Percentiles rank a stretch among this genome's conserved stretches.
These are phyloP conservation scores for Rhingia rostrata DNA, from an alignment of 2,888 invertebrate species.

Conservation along the genomic window DNA sequence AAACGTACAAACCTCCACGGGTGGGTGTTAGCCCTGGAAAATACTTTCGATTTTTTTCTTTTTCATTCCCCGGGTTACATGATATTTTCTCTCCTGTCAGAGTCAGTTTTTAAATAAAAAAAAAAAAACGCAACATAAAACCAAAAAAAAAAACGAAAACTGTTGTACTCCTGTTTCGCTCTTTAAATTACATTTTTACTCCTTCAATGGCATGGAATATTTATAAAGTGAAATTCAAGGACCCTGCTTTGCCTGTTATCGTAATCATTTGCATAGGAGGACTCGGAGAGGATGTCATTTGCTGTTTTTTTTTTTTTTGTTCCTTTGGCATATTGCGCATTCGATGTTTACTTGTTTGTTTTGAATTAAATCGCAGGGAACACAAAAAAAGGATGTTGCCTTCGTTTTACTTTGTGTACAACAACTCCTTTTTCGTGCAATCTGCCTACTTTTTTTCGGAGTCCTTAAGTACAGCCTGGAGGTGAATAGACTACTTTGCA, in stretches of 20 bases:
- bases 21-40: neutral
- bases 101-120: too few relatives aligned
- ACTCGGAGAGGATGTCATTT: slow-evolving; percentile 6
- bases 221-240: slow-evolving; percentile 42
- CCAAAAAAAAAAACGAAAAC: slow-evolving; percentile 52
- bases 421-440: neutral
- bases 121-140: neutral
- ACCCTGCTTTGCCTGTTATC: slow-evolving; percentile 11
- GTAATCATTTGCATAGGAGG: neutral
- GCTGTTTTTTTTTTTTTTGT: slow-evolving; percentile 5
- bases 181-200: slow-evolving; percentile 14
- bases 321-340: slow-evolving; percentile 29
- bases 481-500: slow-evolving; percentile 67
- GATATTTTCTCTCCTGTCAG: too few relatives aligned
- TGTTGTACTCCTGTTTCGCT: slow-evolving; percentile 12
- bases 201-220: slow-evolving; percentile 8
- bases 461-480: slow-evolving; percentile 27
- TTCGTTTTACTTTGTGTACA: too few relatives aligned
- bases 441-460: neutral
- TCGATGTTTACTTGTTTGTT: slow-evolving; percentile 38
- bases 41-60: slow-evolving; percentile 22
- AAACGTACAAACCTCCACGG: neutral
- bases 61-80: neutral
- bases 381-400: slow-evolving; percentile 28
- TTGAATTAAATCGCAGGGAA: slow-evolving; percentile 16